phyloP scores from a whole-genome alignment of 2,797 vertebrate genomes.

The Hydrocynus forskahlii region DNA sequence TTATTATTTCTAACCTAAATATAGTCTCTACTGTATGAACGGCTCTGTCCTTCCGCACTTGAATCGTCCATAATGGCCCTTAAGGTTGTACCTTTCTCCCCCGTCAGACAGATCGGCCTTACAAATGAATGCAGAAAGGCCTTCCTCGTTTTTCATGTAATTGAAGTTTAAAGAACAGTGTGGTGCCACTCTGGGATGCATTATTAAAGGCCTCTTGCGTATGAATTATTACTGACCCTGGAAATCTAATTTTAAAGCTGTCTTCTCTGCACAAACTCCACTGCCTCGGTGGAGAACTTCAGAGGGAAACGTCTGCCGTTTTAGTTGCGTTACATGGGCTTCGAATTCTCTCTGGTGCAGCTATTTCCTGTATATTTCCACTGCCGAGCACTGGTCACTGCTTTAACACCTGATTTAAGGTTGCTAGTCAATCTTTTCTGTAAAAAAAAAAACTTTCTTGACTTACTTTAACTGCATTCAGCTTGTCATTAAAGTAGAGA shows the following conservation, averaged over 20 bases:
- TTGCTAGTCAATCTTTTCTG: too few species aligned
- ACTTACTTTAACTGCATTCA: too few species aligned
- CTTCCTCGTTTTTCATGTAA: conserved; percentile 13
- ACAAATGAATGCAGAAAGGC: conserved; percentile 8
- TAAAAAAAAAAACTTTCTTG: too few species aligned
- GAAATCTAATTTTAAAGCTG: conserved; percentile 44
- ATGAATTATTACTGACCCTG: conserved; percentile 47
- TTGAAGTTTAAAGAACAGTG: conserved; percentile 20
- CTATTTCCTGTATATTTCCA: neutral
- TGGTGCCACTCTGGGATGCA: neutral
- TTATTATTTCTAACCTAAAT: neutral
- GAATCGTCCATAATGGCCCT: conserved; percentile 18
- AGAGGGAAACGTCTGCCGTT: neutral
- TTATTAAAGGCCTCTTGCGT: conserved; percentile 36
- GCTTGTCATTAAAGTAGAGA: too few species aligned
- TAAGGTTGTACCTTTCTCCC: conserved; percentile 3
- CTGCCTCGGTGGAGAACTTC: neutral
- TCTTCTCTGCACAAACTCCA: conserved; percentile 2
- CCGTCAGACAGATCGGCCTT: neutral
- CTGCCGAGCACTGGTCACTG: neutral
- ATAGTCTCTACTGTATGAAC: neutral
- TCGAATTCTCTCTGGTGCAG: neutral
- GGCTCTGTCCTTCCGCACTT: neutral
- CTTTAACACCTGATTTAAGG: neutral
- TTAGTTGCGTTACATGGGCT: neutral